A percentile compares a stretch with the other conserved stretches of the same genome.
Evolutionary conservation across 1,140 invertebrate genomes (phyloP).

Genomic region (Drosophila paulistorum): DNA sequence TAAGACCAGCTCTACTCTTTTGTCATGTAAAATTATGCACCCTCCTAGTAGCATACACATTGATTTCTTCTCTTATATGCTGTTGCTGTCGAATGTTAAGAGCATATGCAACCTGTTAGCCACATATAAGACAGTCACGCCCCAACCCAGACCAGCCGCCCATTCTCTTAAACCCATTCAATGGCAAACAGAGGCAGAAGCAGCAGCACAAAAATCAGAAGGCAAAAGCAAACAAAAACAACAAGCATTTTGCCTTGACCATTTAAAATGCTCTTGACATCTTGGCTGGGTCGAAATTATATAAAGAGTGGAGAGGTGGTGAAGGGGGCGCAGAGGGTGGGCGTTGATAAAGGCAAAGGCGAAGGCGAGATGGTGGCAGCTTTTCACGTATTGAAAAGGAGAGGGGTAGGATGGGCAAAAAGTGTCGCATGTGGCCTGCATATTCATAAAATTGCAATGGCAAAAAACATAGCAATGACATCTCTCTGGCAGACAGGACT

Average conservation of each 20-base stretch:
- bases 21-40: slow-evolving; percentile 54
- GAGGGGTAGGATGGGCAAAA: too few species aligned
- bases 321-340: not conserved
- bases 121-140: slow-evolving; percentile 27
- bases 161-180: slow-evolving; percentile 28
- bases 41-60: slow-evolving; percentile 26
- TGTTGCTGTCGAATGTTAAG: slow-evolving; percentile 30
- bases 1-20: slow-evolving; percentile 17
- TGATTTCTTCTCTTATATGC: slow-evolving; percentile 19
- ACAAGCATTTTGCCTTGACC: slow-evolving; percentile 50
- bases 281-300: slow-evolving; percentile 38
- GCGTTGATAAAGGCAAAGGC: not conserved
- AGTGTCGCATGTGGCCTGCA: slow-evolving; percentile 53
- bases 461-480: slow-evolving; percentile 36
- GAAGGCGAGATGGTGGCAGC: not conserved
- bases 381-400: not conserved
- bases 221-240: slow-evolving; percentile 32
- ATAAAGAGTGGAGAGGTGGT: slow-evolving; percentile 9
- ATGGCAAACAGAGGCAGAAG: slow-evolving; percentile 38
- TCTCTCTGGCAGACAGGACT: slow-evolving; percentile 24
- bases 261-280: slow-evolving; percentile 67
- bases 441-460: slow-evolving; percentile 66
- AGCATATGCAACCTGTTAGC: slow-evolving; percentile 56
- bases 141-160: not conserved
- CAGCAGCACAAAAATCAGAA: not conserved